Conservation (phyloP, 2,113 vertebrate genomes). For the Cygnus buccinator region DNA sequence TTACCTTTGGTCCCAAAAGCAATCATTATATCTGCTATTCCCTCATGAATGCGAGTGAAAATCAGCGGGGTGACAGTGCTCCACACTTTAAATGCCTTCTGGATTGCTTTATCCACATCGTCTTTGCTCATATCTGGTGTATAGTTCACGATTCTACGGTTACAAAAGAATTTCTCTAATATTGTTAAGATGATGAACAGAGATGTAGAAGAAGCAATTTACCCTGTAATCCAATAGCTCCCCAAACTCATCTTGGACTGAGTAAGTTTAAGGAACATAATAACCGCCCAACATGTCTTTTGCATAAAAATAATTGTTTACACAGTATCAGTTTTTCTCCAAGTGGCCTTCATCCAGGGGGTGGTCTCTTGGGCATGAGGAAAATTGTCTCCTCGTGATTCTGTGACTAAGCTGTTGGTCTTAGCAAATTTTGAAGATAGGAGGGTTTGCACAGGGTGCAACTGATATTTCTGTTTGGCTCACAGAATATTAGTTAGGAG, state of each 20-base stretch:
- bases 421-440: background rate
- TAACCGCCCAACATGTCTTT: background rate
- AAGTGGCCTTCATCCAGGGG: background rate
- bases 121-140: constrained; percentile 78
- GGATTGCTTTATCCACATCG: constrained; percentile 75
- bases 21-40: constrained; percentile 79
- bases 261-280: background rate
- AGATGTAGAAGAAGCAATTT: background rate
- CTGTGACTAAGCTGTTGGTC: background rate
- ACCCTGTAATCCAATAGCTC: background rate
- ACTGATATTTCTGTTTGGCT: background rate
- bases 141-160: constrained; percentile 75
- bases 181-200: background rate
- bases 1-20: constrained; percentile 80
- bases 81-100: constrained; percentile 76
- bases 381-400: background rate
- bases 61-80: constrained; percentile 73
- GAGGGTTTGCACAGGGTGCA: background rate
- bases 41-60: constrained; percentile 71
- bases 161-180: background rate
- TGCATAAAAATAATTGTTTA: background rate
- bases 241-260: background rate
- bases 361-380: background rate
- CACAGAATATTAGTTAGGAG: background rate
- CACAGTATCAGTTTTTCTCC: background rate